These are phyloP conservation scores for Diarsia rubi DNA, from an alignment of 2,888 invertebrate genomes.

Conservation along the genomic window DNA sequence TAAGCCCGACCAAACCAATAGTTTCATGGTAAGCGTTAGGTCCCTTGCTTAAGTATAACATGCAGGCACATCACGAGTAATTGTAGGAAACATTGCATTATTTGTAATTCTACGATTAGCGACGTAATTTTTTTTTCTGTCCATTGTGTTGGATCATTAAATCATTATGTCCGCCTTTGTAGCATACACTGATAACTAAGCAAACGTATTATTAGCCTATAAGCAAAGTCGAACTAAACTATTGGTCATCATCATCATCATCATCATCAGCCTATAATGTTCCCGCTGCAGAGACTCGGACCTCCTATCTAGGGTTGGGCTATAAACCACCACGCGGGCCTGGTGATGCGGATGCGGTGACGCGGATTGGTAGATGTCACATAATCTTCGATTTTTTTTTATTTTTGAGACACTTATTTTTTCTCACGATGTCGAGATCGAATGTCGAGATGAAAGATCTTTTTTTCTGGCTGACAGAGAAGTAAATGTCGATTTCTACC, in stretches of 20 bases:
- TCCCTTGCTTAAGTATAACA: not conserved
- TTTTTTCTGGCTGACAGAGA: too few species aligned
- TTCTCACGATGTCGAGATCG: too few species aligned
- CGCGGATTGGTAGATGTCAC: too few species aligned
- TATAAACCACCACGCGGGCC: too few species aligned
- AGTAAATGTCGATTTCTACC: too few species aligned
- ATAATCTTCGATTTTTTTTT: too few species aligned
- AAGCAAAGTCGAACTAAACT: conserved; percentile 3
- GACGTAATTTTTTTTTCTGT: conserved; percentile 9
- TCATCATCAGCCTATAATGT: too few species aligned
- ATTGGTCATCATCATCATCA: not conserved
- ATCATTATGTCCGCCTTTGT: conserved; percentile 29
- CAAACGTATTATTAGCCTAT: conserved; percentile 1
- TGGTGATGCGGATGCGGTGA: too few species aligned
- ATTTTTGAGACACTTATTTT: too few species aligned
- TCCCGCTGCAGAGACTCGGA: too few species aligned
- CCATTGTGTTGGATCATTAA: conserved; percentile 27
- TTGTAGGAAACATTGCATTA: conserved; percentile 4
- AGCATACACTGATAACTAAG: not conserved
- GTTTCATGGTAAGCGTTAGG: not conserved
- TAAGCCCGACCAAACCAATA: not conserved
- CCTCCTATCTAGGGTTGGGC: too few species aligned
- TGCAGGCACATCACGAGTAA: not conserved
- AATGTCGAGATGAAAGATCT: too few species aligned
- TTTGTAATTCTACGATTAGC: conserved; percentile 12